A percentile compares a stretch with the other conserved stretches of the same genome.
Conservation (phyloP, 2,797 vertebrate species). For the Neostethus bicornis region DNA sequence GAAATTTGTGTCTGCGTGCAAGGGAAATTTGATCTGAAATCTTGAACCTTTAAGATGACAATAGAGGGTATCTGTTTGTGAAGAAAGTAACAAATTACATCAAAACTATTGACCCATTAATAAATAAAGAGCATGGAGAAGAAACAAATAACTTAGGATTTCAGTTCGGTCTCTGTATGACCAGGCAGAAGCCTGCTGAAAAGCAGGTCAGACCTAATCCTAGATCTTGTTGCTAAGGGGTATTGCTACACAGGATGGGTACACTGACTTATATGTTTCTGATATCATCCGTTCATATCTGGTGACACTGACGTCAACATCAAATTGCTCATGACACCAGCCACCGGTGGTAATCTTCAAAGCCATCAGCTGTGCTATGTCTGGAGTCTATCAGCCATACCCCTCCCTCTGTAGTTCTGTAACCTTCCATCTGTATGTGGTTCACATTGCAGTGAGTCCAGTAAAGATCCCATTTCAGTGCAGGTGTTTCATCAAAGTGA, state of each 20-base stretch:
- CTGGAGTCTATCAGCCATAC: slow-evolving; percentile 44
- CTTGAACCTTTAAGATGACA: neutral
- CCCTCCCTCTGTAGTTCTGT: slow-evolving; percentile 27
- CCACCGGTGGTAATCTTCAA: slow-evolving; percentile 78
- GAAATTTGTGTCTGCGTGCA: neutral
- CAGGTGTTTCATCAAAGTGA: slow-evolving; percentile 84
- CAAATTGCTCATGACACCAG: slow-evolving; percentile 66
- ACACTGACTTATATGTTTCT: slow-evolving; percentile 34
- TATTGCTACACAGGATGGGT: neutral
- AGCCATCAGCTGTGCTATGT: slow-evolving; percentile 60
- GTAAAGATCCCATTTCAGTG: slow-evolving; percentile 82
- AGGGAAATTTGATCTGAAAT: neutral
- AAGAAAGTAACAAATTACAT: neutral
- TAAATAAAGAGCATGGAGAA: neutral
- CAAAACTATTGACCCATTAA: neutral
- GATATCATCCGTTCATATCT: slow-evolving; percentile 49
- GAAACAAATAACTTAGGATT: slow-evolving; percentile 1
- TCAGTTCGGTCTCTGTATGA: neutral
- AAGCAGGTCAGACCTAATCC: slow-evolving; percentile 15
- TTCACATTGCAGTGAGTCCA: slow-evolving; percentile 76
- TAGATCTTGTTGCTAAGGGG: slow-evolving; percentile 23
- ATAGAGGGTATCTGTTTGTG: neutral
- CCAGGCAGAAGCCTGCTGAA: slow-evolving; percentile 15
- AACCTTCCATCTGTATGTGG: slow-evolving; percentile 53
- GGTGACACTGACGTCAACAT: slow-evolving; percentile 62